A percentile compares a stretch with the other conserved stretches of the same genome.
phyloP scores from a whole-genome alignment of 2,888 invertebrate genomes.

The Acrobasis suavella region DNA sequence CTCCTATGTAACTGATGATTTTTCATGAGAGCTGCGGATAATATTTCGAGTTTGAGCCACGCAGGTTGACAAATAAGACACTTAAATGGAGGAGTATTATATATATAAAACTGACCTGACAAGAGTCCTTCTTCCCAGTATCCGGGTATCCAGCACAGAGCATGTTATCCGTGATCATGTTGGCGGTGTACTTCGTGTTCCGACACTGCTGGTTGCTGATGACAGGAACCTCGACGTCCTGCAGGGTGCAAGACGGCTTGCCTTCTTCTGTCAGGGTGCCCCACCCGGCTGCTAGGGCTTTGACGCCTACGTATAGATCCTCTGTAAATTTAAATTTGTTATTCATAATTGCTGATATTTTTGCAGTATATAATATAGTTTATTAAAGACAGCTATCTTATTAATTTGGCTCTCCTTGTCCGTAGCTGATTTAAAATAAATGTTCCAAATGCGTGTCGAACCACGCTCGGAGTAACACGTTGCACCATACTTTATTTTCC shows the following conservation, averaged over 20 bases:
- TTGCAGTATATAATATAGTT: too few species aligned
- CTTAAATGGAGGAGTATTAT: too few species aligned
- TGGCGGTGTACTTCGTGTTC: conserved; percentile 89
- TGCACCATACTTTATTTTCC: too few species aligned
- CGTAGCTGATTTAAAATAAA: too few species aligned
- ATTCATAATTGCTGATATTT: background rate
- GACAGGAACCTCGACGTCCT: conserved; percentile 90
- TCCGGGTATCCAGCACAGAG: conserved; percentile 91
- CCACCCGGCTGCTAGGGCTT: conserved; percentile 92
- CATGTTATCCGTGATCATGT: conserved; percentile 95
- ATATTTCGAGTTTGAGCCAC: too few species aligned
- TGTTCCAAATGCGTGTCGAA: too few species aligned
- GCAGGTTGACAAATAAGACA: too few species aligned
- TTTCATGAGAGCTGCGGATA: too few species aligned
- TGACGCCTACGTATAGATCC: conserved; percentile 86
- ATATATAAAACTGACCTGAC: conserved; percentile 83
- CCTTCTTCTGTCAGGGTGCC: conserved; percentile 93
- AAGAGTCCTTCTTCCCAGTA: conserved; percentile 89
- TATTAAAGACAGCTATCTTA: too few species aligned
- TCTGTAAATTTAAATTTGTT: conserved; percentile 59
- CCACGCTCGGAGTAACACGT: too few species aligned
- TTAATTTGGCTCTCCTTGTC: too few species aligned
- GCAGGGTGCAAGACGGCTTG: conserved; percentile 90
- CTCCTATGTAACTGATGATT: too few species aligned
- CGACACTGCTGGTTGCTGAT: conserved; percentile 88